Evolutionary conservation across 1,140 invertebrate genomes (phyloP), one percentile per base, ranked within the genome.

Genomic region (Ridgeia piscesae): DNA sequence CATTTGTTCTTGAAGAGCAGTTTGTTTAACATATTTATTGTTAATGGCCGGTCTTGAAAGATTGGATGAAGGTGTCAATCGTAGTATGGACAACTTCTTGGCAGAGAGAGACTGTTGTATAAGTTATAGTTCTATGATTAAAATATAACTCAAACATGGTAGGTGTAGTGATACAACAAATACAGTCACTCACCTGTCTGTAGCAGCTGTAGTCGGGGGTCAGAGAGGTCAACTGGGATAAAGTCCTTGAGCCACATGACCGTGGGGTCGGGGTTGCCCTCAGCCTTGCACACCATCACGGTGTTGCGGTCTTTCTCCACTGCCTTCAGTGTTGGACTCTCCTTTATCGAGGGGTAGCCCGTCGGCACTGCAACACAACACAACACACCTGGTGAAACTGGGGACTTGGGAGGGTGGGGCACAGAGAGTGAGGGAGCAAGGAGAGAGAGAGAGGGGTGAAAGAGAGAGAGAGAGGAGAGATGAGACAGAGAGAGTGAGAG

Each of bases 301-400:
- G 98, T 97, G 34, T 97, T 98, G 95, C 98, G 98, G n/a, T 98
- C 98, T 94, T 98, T 98, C 96, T 99, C 99, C 48, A 99, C 98
- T 90, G 99, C 98, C 96, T 98, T 98, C 92, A 97, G 97, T 33
- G 97, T 98, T 0, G 98, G 98, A 93, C 97, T 96, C 93, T 98
- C 97, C 33, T 97, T 97, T 94, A 99, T 99, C 94, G 97, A 97
- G 34, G 99, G 99, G 96, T 99, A 99, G 42, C 99, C 99, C 92
- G 96, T 96, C 11, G 99, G 99, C 88, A 94, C 95, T 95, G 93
- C 21, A 94, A 92, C 89, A 91, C 14, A 89, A 89, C 34, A 93
- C 21, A 8, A 93, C n/a, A 42, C 48, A 35, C 88, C 27, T 33
- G 58, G 27, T 91, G 14, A 31, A 91, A 91, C 33, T 8, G 31